A percentile compares a stretch with the other conserved stretches of the same genome.
These are phyloP conservation scores for Pelmatolapia mariae DNA, from an alignment of 2,113 vertebrate genomes.

Conservation along the genomic window DNA sequence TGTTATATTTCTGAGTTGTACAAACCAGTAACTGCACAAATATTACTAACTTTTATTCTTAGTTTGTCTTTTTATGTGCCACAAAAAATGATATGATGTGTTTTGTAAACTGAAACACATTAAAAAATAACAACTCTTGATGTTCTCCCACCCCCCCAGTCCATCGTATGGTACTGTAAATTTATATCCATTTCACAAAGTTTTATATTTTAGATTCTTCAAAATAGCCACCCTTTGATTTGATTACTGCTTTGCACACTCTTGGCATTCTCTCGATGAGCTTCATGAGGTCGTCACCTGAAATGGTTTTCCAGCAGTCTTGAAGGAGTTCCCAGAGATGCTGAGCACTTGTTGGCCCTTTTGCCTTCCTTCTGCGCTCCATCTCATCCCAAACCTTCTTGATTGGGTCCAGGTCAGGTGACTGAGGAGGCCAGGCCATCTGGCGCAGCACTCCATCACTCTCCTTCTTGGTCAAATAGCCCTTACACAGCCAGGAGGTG, in stretches of 20 bases:
- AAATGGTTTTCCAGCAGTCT: not conserved
- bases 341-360: not conserved
- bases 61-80: not conserved
- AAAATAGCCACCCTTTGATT: not conserved
- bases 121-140: not conserved
- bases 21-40: not conserved
- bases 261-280: not conserved
- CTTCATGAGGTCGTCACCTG: not conserved
- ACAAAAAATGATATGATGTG: not conserved
- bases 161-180: not conserved
- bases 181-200: not conserved
- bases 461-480: rapidly evolving
- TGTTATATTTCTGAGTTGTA: not conserved
- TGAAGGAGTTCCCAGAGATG: not conserved
- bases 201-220: not conserved
- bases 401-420: not conserved
- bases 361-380: not conserved
- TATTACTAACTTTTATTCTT: not conserved
- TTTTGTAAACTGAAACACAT: rapidly evolving
- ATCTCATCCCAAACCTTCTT: not conserved
- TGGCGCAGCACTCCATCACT: not conserved
- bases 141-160: not conserved
- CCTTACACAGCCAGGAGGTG: not conserved
- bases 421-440: not conserved
- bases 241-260: not conserved